Evolutionary conservation across 2,797 vertebrate species (phyloP).

Genomic region (Hydrophis major): DNA sequence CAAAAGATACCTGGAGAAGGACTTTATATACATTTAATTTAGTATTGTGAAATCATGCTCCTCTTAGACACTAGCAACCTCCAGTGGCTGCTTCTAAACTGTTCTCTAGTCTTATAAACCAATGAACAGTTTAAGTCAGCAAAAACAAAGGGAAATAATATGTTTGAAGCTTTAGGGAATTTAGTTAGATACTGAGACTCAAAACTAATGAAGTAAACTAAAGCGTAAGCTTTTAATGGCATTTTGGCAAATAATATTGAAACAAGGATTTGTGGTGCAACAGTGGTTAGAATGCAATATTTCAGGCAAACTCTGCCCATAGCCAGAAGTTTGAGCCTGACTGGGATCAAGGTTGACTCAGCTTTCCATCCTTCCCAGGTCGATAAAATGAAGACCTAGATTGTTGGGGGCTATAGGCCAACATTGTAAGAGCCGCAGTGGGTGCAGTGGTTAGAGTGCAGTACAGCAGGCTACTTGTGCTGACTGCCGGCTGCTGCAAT

Average conservation of each 20-base stretch:
- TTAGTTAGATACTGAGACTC: background rate
- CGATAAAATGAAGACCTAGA: background rate
- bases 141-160: background rate
- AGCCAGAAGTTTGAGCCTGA: background rate
- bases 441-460: no score
- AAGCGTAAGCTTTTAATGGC: background rate
- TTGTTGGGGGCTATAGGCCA: background rate
- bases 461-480: no score
- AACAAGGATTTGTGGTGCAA: background rate
- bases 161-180: constrained; percentile 13
- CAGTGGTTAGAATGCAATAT: background rate
- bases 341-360: background rate
- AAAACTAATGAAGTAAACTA: background rate
- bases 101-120: background rate
- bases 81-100: background rate
- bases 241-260: background rate
- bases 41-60: background rate
- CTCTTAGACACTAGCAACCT: background rate
- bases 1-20: background rate
- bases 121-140: background rate
- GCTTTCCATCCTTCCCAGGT: background rate
- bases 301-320: background rate
- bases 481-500: no score
- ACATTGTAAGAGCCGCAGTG: background rate
- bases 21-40: background rate